phyloP scores from a whole-genome alignment of 2,113 vertebrate genomes.

The Gulo gulo region DNA sequence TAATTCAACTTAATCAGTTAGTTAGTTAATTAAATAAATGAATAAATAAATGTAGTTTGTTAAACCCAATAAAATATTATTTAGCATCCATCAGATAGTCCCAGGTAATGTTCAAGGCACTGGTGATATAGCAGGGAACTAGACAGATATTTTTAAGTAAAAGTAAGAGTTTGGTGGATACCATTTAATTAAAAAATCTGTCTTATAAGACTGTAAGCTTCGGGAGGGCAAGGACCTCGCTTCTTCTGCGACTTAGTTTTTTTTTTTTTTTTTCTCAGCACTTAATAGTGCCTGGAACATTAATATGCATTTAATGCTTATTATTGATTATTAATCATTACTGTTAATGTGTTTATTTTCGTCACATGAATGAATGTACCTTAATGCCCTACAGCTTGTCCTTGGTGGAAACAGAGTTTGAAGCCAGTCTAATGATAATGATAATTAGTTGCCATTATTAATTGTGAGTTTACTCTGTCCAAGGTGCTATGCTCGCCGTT shows the following conservation, averaged over 20 bases:
- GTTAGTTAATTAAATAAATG: background rate
- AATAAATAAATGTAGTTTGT: background rate
- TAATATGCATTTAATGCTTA: background rate
- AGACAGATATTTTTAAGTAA: background rate
- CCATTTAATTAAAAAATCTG: background rate
- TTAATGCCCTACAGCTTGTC: background rate
- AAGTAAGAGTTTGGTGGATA: background rate
- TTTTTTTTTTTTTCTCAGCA: background rate
- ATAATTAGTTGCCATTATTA: background rate
- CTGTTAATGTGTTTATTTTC: background rate
- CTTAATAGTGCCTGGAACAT: background rate
- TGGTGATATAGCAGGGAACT: background rate
- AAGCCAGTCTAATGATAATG: background rate
- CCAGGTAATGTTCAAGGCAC: background rate
- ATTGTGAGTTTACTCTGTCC: background rate
- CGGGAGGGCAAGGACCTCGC: background rate
- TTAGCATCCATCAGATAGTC: background rate
- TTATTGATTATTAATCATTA: background rate
- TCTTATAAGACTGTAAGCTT: background rate
- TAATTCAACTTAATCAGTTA: background rate
- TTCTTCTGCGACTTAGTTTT: background rate
- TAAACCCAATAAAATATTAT: background rate
- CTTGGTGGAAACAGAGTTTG: background rate
- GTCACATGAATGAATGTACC: background rate
- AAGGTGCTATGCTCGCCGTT: background rate